Percentiles rank a stretch among this genome's conserved stretches.
Evolutionary conservation across 53 echinoderm and acorn worm genomes (phyloP).

Genomic region (Mesocentrotus franciscanus): DNA sequence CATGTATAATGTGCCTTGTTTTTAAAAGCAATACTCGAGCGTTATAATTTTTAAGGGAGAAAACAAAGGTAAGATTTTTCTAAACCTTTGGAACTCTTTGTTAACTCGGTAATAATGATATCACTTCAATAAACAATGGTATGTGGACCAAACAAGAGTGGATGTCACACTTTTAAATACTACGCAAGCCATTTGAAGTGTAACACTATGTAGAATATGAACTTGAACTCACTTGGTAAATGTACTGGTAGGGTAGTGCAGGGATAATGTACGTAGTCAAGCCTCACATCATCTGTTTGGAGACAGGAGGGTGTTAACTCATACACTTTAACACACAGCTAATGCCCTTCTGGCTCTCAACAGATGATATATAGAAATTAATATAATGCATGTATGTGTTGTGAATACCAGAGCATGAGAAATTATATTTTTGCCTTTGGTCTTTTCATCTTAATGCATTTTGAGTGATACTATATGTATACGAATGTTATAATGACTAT

Average conservation of each 20-base stretch:
- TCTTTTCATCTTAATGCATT: no score
- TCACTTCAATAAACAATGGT: neutral
- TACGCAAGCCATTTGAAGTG: neutral
- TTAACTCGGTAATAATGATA: neutral
- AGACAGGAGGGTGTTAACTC: no score
- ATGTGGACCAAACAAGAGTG: neutral
- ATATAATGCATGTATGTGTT: neutral
- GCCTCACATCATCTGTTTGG: no score
- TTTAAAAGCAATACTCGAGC: neutral
- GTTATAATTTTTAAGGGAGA: neutral
- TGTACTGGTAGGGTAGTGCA: neutral
- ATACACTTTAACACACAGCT: no score
- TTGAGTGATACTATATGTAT: no score
- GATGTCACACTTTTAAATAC: neutral
- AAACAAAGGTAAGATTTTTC: neutral
- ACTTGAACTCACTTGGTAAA: neutral
- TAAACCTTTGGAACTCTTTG: neutral
- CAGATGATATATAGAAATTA: no score
- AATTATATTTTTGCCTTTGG: no score
- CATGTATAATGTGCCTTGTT: constrained; percentile 8
- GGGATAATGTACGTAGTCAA: neutral
- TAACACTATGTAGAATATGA: neutral
- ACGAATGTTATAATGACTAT: no score
- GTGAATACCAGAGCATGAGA: no score
- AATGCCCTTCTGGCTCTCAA: no score